Evolutionary conservation across 2,797 vertebrate genomes (phyloP).

Genomic region (Philypnodon macrostomus): DNA sequence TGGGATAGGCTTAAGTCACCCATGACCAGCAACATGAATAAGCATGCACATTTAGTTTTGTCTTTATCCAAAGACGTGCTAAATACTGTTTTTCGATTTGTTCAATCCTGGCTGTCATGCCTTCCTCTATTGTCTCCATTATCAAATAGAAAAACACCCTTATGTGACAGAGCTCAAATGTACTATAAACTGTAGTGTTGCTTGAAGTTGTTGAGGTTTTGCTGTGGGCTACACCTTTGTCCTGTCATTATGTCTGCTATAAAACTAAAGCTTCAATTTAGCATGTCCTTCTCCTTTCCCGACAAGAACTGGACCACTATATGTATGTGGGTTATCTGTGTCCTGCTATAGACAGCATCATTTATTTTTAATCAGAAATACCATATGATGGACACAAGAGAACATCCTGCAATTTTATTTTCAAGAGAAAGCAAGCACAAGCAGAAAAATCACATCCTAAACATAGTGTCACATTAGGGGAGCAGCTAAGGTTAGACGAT

Average conservation of each 20-base stretch:
- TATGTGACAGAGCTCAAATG: not conserved
- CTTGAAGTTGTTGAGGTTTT: constrained; percentile 1
- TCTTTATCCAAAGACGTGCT: not conserved
- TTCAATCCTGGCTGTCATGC: constrained; percentile 40
- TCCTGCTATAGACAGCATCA: not conserved
- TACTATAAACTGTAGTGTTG: not conserved
- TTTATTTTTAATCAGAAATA: constrained; percentile 1
- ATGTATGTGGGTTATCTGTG: not conserved
- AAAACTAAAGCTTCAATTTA: constrained; percentile 8
- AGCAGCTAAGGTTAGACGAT: not conserved
- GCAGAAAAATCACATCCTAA: not conserved
- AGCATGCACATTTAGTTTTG: not conserved
- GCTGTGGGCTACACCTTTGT: constrained; percentile 3
- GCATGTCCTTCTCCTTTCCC: not conserved
- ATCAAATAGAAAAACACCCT: no score
- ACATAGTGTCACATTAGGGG: not conserved
- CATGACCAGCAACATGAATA: no score
- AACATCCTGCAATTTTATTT: not conserved
- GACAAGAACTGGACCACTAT: not conserved
- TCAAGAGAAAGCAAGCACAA: not conserved
- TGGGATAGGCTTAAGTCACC: no score
- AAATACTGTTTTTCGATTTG: constrained; percentile 24
- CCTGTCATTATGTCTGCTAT: constrained; percentile 6
- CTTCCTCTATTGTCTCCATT: constrained; percentile 35
- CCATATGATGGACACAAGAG: not conserved